phyloP scores from a whole-genome alignment of 2,888 invertebrate genomes.

The Frankliniella intonsa region DNA sequence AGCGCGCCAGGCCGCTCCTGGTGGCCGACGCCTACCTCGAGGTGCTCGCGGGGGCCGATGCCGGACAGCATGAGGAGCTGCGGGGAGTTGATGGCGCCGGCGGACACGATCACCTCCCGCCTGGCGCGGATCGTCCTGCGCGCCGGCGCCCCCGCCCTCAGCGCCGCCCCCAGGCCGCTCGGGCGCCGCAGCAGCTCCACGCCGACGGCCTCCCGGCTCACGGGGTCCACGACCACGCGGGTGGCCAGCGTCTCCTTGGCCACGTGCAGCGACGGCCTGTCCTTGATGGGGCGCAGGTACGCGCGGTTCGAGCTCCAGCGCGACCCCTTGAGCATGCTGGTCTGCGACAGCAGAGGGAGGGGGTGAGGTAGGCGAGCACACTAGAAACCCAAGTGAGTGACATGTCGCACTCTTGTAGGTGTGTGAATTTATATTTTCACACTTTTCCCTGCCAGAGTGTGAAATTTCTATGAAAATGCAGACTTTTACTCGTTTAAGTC shows the following conservation, averaged over 20 bases:
- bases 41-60: constrained; percentile 62
- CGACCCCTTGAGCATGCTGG: constrained; percentile 35
- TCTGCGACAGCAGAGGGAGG: constrained; percentile 34
- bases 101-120: constrained; percentile 77
- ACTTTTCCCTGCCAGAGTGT: no score
- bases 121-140: constrained; percentile 46
- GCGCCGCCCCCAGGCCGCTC: background rate
- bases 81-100: constrained; percentile 77
- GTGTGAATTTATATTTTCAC: no score
- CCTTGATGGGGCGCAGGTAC: constrained; percentile 41
- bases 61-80: constrained; percentile 75
- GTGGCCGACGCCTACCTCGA: constrained; percentile 43
- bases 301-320: constrained; percentile 44
- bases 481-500: no score
- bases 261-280: constrained; percentile 41
- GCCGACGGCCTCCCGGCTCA: background rate
- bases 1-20: constrained; percentile 38
- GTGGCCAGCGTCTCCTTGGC: constrained; percentile 40
- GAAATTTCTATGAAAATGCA: no score
- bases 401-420: no score
- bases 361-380: no score
- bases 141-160: background rate
- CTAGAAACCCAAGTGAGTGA: no score
- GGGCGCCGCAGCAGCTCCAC: constrained; percentile 18
- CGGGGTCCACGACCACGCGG: constrained; percentile 35